These are phyloP conservation scores for Podocnemis expansa DNA, from an alignment of 2,113 vertebrate species.

Conservation along the genomic window DNA sequence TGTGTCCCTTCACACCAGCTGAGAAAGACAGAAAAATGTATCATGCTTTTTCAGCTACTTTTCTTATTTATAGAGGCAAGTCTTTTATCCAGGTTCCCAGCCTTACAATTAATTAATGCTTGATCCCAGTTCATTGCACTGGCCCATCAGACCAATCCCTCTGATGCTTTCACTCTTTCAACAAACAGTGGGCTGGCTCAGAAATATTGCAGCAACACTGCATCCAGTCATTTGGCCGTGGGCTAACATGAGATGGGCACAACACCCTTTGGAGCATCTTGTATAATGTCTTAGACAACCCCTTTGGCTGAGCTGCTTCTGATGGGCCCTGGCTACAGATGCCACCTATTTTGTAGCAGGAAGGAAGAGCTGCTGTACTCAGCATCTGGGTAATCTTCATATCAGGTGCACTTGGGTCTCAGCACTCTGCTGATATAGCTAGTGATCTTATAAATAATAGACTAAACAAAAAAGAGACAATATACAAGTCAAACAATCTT, in stretches of 20 bases:
- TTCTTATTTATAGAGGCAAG: not conserved
- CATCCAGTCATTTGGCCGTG: not conserved
- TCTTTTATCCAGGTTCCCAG: not conserved
- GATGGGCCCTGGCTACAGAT: not conserved
- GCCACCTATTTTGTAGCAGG: not conserved
- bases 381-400: not conserved
- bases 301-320: not conserved
- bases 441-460: conserved; percentile 61
- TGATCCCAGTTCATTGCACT: not conserved
- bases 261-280: not conserved
- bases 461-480: conserved; percentile 33
- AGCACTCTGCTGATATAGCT: conserved; percentile 1
- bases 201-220: not conserved
- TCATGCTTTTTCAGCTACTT: not conserved
- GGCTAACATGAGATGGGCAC: not conserved
- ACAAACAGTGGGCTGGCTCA: not conserved
- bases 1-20: too few species aligned
- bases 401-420: conserved; percentile 14
- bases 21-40: not conserved
- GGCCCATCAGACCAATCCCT: not conserved
- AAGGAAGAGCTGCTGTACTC: not conserved
- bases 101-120: not conserved
- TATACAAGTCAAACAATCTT: conserved; percentile 35
- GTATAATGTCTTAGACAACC: not conserved
- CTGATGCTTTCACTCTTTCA: not conserved